phyloP scores from a whole-genome alignment of 2,888 invertebrate species.

The Ceraclea dissimilis region DNA sequence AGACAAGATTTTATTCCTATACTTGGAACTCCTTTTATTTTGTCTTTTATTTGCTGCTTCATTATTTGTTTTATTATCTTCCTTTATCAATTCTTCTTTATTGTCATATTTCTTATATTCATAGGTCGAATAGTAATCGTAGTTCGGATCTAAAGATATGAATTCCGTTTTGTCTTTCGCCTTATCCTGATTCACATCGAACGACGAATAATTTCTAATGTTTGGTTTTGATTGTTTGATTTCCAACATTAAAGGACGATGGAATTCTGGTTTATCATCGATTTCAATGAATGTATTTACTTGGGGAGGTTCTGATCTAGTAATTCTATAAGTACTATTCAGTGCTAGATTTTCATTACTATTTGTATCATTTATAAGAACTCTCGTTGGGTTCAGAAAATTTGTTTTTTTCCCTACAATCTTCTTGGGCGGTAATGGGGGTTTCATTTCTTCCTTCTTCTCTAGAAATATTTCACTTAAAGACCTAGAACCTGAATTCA shows the following conservation, averaged over 20 bases:
- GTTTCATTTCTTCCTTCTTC: slow-evolving; percentile 27
- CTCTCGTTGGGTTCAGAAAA: slow-evolving; percentile 14
- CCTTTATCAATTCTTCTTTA: slow-evolving; percentile 20
- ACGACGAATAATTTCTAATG: slow-evolving; percentile 28
- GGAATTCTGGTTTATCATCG: background rate
- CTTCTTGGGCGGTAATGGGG: slow-evolving; percentile 45
- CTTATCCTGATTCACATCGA: slow-evolving; percentile 35
- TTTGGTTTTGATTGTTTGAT: background rate
- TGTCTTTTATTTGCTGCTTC: slow-evolving; percentile 19
- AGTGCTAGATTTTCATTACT: background rate
- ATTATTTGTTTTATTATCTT: slow-evolving; percentile 11
- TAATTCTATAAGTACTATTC: slow-evolving; percentile 12
- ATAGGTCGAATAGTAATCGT: slow-evolving; percentile 15
- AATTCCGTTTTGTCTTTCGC: slow-evolving; percentile 33
- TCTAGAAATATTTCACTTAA: slow-evolving; percentile 13
- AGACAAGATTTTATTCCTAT: slow-evolving; percentile 29
- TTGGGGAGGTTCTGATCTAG: slow-evolving; percentile 22
- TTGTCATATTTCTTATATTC: slow-evolving; percentile 18
- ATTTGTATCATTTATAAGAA: slow-evolving; percentile 7
- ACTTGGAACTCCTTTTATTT: slow-evolving; percentile 24
- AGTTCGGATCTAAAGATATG: slow-evolving; percentile 19
- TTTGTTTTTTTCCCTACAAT: slow-evolving; percentile 39
- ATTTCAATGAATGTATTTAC: slow-evolving; percentile 7
- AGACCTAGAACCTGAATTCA: slow-evolving; percentile 4
- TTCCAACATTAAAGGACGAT: background rate